Evolutionary conservation across 2,113 vertebrate species (phyloP).

Genomic region (Antechinus stuartii): DNA sequence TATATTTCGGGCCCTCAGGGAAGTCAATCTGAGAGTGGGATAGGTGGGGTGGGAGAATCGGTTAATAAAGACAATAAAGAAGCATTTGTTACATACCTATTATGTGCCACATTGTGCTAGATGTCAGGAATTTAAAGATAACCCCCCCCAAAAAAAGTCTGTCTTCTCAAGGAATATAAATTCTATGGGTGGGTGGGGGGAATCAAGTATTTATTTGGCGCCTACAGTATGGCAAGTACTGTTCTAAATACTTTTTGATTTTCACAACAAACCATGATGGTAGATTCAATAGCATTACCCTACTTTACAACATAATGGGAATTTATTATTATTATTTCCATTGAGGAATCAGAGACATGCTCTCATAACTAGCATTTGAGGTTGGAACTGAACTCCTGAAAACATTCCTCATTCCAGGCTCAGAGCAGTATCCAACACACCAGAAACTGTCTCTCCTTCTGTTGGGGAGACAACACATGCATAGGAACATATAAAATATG

Average conservation of each 20-base stretch:
- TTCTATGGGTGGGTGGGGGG: background rate
- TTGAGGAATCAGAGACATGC: background rate
- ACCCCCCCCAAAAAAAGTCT: background rate
- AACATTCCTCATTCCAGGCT: background rate
- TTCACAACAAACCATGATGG: too few relatives aligned
- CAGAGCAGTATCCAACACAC: background rate
- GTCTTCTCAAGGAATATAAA: background rate
- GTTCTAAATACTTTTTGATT: too few relatives aligned
- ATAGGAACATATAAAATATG: background rate
- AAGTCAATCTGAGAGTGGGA: background rate
- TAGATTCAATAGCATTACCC: too few relatives aligned
- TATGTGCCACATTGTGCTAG: background rate
- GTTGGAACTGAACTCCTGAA: background rate
- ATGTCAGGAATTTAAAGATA: background rate
- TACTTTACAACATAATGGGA: background rate
- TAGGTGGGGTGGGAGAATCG: background rate
- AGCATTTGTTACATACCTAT: background rate
- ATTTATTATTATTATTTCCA: background rate
- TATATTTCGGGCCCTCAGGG: background rate
- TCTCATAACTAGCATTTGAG: background rate
- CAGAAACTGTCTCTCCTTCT: background rate
- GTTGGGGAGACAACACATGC: too few relatives aligned
- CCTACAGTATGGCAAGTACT: too few relatives aligned
- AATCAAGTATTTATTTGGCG: background rate
- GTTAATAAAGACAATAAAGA: background rate